Conservation (phyloP, 2,113 vertebrate species). For the Hydrochoerus hydrochaeris region DNA sequence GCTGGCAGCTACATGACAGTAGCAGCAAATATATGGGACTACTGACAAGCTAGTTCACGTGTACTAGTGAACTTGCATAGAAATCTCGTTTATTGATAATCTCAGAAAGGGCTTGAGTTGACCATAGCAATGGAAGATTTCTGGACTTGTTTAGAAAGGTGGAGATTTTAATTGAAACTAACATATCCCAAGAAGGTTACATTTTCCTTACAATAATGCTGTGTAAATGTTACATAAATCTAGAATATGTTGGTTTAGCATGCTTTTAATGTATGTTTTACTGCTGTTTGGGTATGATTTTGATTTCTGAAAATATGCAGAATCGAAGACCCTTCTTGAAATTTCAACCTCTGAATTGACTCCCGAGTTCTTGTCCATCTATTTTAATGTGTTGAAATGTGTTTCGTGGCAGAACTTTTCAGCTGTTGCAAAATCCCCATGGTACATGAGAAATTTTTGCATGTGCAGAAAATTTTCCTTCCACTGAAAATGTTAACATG, state of each 20-base stretch:
- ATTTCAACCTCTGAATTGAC: slow-evolving; percentile 41
- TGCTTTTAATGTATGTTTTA: slow-evolving; percentile 60
- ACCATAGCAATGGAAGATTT: slow-evolving; percentile 33
- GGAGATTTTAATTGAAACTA: slow-evolving; percentile 69
- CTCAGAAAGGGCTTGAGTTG: slow-evolving; percentile 42
- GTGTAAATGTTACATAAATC: slow-evolving; percentile 66
- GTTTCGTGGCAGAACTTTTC: slow-evolving; percentile 60
- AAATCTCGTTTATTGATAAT: slow-evolving; percentile 35
- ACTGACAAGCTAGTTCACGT: not conserved
- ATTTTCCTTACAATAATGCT: slow-evolving; percentile 59
- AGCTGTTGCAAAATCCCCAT: slow-evolving; percentile 70
- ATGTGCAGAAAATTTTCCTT: slow-evolving; percentile 57
- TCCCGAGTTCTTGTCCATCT: slow-evolving; percentile 3
- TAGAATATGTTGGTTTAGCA: slow-evolving; percentile 62
- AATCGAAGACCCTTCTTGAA: not conserved
- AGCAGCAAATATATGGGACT: not conserved
- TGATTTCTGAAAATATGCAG: slow-evolving; percentile 57
- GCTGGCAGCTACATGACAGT: slow-evolving; percentile 66
- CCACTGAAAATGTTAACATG: slow-evolving; percentile 65
- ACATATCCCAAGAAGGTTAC: slow-evolving; percentile 54
- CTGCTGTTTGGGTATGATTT: slow-evolving; percentile 61
- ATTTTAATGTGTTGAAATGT: slow-evolving; percentile 63
- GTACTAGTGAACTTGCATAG: not conserved
- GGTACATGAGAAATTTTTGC: slow-evolving; percentile 59
- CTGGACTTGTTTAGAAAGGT: slow-evolving; percentile 58